Evolutionary conservation across 2,113 vertebrate genomes (phyloP).

Genomic region (Murina feae): DNA sequence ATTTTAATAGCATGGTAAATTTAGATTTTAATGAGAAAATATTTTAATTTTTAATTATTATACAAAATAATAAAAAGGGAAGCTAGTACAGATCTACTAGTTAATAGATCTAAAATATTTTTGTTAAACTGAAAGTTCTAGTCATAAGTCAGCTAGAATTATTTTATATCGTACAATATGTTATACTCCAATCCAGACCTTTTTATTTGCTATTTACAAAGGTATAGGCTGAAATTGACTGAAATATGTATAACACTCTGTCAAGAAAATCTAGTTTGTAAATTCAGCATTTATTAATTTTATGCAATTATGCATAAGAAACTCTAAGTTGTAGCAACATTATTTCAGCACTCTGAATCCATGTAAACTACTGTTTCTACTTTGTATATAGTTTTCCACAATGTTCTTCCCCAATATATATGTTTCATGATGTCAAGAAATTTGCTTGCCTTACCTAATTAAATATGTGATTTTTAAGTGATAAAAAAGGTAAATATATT

Average conservation of each 20-base stretch:
- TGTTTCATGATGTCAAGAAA: not conserved
- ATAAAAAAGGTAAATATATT: not conserved
- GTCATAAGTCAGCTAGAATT: not conserved
- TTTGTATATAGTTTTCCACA: not conserved
- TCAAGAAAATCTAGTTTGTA: not conserved
- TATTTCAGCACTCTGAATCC: not conserved
- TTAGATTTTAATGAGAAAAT: not conserved
- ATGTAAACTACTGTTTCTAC: not conserved
- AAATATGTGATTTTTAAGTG: not conserved
- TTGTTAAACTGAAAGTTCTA: not conserved
- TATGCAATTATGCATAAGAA: not conserved
- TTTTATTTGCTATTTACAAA: not conserved
- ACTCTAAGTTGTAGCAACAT: not conserved
- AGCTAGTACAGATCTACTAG: not conserved
- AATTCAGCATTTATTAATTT: not conserved
- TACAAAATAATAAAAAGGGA: not conserved
- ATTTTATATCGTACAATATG: not conserved
- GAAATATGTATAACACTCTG: not conserved
- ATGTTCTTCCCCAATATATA: not conserved
- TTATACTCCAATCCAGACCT: not conserved
- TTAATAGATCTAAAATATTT: not conserved
- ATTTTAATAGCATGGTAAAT: not conserved
- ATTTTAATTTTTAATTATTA: not conserved
- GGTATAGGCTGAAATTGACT: not conserved
- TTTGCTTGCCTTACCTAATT: not conserved